Conservation (phyloP, 2,888 invertebrate genomes). For the Aphidoletes aphidimyza region DNA sequence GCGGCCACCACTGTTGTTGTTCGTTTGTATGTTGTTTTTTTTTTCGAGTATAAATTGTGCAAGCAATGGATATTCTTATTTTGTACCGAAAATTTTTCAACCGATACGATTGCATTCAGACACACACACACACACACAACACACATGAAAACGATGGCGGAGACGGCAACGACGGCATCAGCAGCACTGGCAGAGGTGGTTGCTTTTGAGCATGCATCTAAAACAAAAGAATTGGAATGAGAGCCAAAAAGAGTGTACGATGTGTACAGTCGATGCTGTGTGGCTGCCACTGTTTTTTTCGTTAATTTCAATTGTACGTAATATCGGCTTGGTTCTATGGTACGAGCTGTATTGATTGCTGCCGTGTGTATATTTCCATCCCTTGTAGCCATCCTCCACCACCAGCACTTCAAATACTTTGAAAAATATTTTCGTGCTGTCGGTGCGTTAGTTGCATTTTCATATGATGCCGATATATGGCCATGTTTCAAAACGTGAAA, state of each 20-base stretch:
- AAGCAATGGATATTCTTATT: background rate
- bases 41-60: background rate
- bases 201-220: conserved; percentile 39
- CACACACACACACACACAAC: too few species aligned
- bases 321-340: conserved; percentile 17
- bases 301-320: conserved; percentile 30
- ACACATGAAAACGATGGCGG: too few species aligned
- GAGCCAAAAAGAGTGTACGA: background rate
- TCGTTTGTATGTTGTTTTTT: background rate
- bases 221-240: conserved; percentile 32
- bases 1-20: background rate
- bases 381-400: background rate
- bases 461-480: background rate
- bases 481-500: background rate
- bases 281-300: too few species aligned
- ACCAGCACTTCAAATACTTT: conserved; percentile 36
- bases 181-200: too few species aligned
- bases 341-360: background rate
- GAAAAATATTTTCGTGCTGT: background rate
- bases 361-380: background rate
- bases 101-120: background rate
- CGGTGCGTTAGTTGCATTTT: background rate
- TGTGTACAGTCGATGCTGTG: too few species aligned
- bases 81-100: background rate
- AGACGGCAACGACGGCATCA: too few species aligned